Base-by-base conservation (phyloP, 2,113 vertebrate genomes). In the Formicarius rufipectus region DNA sequence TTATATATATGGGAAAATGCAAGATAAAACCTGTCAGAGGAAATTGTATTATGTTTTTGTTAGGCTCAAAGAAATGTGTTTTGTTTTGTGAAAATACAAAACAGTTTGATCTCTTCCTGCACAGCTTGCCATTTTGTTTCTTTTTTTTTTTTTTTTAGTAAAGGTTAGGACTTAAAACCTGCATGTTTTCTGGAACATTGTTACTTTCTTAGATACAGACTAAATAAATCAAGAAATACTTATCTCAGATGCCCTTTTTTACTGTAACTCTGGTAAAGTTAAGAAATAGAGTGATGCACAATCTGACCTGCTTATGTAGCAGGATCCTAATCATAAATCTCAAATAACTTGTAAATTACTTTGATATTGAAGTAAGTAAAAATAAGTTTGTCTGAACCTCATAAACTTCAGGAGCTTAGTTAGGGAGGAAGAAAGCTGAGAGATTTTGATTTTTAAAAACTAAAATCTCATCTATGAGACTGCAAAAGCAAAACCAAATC, bases 21-120 rank as follows among this genome's bases (percentile, higher is more conserved):
- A 94, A 95, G 85, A 95, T 86, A 89, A 97, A 93, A 75, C 72
- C 18, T 94, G 94, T 71, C 47, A 86, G 75, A 94, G 88, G 93
- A 96, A 96, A 81, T 95, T 44, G 78, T 94, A 68, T 63, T 90
- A 76, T 83, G 75, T 47, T 90, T 94, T 92, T 92, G 18, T 89
- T 93, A 78, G 78, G 33, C 76, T 90, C 79, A 93, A 91, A 96
- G 33, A 93, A 93, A 89, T 68, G 16, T 45, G 56, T 81, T 93
- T 90, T 78, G 47, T 90, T 55, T 90, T 92, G 56, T 74, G 35
- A 56, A 88, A 95, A 91, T 33, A 94, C 45, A 55, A 90, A 96
- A 17, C 79, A 80, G 56, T 91, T 84, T 92, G 72, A 73, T 88
- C 3, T 89, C 68, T 93, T 92, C 85, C 85, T 95, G 85, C 83